Evolutionary conservation across 1,140 invertebrate species (phyloP).

Genomic region (Hestina assimilis): DNA sequence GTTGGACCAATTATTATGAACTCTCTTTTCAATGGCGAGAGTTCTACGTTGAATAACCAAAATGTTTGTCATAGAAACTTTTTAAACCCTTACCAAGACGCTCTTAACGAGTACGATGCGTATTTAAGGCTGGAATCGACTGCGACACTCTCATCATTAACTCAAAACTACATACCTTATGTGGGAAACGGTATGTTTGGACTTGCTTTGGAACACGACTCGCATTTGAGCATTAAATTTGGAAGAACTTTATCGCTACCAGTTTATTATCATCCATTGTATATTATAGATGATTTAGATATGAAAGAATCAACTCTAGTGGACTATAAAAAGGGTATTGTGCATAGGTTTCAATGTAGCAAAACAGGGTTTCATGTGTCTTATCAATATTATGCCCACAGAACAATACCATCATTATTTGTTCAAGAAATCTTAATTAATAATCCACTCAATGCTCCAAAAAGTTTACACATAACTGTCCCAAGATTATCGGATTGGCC

Average conservation of each 20-base stretch:
- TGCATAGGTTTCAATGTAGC: slow-evolving; percentile 84
- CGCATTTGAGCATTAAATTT: slow-evolving; percentile 83
- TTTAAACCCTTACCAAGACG: slow-evolving; percentile 80
- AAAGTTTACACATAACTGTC: slow-evolving; percentile 75
- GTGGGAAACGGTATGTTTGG: slow-evolving; percentile 89
- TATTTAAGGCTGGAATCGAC: slow-evolving; percentile 82
- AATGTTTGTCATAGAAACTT: slow-evolving; percentile 83
- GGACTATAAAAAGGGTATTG: slow-evolving; percentile 84
- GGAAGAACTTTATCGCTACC: slow-evolving; percentile 85
- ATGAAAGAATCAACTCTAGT: slow-evolving; percentile 82
- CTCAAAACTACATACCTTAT: slow-evolving; percentile 84
- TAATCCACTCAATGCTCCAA: slow-evolving; percentile 83
- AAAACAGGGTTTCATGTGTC: slow-evolving; percentile 82
- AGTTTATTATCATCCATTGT: slow-evolving; percentile 86
- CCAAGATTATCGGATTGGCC: slow-evolving; percentile 76
- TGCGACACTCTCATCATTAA: slow-evolving; percentile 65
- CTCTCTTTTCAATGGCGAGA: slow-evolving; percentile 79
- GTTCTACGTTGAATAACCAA: slow-evolving; percentile 73
- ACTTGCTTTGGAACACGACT: slow-evolving; percentile 81
- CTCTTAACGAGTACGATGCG: slow-evolving; percentile 82
- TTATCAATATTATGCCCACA: slow-evolving; percentile 88
- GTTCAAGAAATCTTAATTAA: slow-evolving; percentile 89
- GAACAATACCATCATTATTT: slow-evolving; percentile 86
- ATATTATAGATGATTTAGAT: slow-evolving; percentile 79
- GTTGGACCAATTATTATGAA: slow-evolving; percentile 82